Percentiles rank a stretch among this genome's conserved stretches.
Evolutionary conservation across 1,140 invertebrate genomes (phyloP).

Genomic region (Trichoplusia ni): DNA sequence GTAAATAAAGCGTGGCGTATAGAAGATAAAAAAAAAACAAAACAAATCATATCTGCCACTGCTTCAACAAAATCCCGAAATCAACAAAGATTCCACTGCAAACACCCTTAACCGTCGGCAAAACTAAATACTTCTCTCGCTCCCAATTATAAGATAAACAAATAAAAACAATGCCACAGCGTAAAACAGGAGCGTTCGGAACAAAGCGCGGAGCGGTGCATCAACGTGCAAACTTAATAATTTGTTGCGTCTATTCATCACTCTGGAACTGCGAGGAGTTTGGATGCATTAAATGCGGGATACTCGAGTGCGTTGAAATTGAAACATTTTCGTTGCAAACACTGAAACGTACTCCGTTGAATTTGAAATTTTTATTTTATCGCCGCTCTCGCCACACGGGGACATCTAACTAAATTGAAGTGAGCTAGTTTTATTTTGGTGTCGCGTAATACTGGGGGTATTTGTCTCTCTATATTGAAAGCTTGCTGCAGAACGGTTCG

Average conservation of each 20-base stretch:
- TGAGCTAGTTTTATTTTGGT: constrained; percentile 7
- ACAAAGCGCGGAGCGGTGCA: constrained; percentile 6
- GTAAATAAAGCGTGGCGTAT: no score
- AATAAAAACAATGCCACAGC: constrained; percentile 24
- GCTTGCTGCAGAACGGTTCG: neutral
- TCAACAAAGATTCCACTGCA: neutral
- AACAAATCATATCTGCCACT: neutral
- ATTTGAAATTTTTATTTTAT: constrained; percentile 30
- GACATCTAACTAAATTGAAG: constrained; percentile 27
- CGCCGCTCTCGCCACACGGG: neutral
- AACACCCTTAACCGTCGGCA: constrained; percentile 2
- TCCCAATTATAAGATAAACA: constrained; percentile 22
- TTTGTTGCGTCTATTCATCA: constrained; percentile 5
- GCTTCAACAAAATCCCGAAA: neutral
- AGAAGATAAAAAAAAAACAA: neutral
- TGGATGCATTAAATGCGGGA: constrained; percentile 23
- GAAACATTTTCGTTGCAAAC: constrained; percentile 27
- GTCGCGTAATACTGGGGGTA: neutral
- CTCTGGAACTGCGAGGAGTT: constrained; percentile 18
- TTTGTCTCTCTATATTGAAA: neutral
- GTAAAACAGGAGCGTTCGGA: constrained; percentile 1
- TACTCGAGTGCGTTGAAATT: constrained; percentile 22
- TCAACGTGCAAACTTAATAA: constrained; percentile 14
- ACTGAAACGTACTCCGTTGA: constrained; percentile 20
- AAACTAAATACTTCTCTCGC: constrained; percentile 16